Percentiles rank a stretch among this genome's conserved stretches.
phyloP scores from a whole-genome alignment of 2,797 vertebrate species.

The Hyperoplus immaculatus region DNA sequence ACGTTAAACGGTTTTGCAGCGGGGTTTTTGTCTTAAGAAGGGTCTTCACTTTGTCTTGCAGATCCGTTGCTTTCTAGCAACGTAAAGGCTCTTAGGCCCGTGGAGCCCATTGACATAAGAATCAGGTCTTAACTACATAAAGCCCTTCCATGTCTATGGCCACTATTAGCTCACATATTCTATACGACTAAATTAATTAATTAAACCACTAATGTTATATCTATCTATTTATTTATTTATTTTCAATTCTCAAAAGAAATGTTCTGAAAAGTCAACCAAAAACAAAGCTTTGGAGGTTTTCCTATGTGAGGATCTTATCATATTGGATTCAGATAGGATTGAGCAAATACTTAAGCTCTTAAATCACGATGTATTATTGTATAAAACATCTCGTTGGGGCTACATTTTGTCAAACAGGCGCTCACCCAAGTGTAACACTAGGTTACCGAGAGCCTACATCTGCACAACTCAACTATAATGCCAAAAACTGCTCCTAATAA shows the following conservation, averaged over 20 bases:
- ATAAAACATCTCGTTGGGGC: background rate
- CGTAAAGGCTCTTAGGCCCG: background rate
- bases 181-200: background rate
- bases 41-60: conserved; percentile 64
- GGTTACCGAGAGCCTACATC: background rate
- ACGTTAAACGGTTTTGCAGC: conserved; percentile 50
- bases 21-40: conserved; percentile 56
- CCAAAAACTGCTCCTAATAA: background rate
- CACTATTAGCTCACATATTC: background rate
- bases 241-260: background rate
- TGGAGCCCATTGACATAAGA: conserved; percentile 29
- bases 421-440: background rate
- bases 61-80: background rate
- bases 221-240: background rate
- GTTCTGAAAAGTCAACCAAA: background rate
- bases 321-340: background rate
- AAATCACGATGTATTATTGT: background rate
- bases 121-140: background rate
- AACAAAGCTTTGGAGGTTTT: background rate
- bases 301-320: background rate
- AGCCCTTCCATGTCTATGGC: background rate
- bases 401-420: background rate
- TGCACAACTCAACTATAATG: rapidly evolving
- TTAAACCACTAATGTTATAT: background rate
- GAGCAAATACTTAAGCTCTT: background rate